A percentile compares a stretch with the other conserved stretches of the same genome.
These are phyloP conservation scores for Pterostichus madidus DNA, from an alignment of 2,888 invertebrate species.

Conservation along the genomic window DNA sequence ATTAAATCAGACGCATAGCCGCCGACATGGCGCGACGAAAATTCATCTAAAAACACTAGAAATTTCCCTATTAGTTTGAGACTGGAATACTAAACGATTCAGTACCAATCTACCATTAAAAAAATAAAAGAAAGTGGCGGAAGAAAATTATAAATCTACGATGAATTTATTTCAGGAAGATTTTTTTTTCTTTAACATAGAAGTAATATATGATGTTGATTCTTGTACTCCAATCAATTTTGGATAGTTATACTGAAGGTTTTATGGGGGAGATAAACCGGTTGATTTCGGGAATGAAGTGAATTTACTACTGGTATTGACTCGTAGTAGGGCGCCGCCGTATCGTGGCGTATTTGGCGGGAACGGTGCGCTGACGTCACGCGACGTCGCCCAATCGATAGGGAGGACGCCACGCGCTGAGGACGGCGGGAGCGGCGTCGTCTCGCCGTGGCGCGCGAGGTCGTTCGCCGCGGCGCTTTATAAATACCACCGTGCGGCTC, in stretches of 20 bases:
- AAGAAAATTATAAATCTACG: neutral
- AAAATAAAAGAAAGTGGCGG: neutral
- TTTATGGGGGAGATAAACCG: conserved; percentile 5
- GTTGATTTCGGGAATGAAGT: conserved; percentile 20
- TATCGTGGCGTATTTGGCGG: conserved; percentile 48
- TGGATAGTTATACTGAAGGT: neutral
- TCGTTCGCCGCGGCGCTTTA: conserved; percentile 61
- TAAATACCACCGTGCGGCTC: conserved; percentile 67
- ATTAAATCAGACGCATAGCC: conserved; percentile 24
- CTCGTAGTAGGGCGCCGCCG: conserved; percentile 17
- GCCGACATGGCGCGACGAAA: neutral
- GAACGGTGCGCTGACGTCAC: conserved; percentile 53
- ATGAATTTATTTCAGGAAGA: neutral
- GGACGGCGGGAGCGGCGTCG: conserved; percentile 70
- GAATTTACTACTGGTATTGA: conserved; percentile 39
- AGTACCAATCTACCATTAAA: neutral
- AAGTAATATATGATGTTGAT: neutral
- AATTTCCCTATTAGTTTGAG: neutral
- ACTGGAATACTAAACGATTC: neutral
- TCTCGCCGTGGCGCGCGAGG: conserved; percentile 70
- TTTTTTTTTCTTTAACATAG: neutral
- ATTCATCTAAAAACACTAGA: neutral
- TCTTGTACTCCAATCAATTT: conserved; percentile 26
- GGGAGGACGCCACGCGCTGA: conserved; percentile 53
- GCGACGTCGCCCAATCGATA: conserved; percentile 60